phyloP scores from a whole-genome alignment of 1,140 invertebrate genomes.

The Physella acuta region DNA sequence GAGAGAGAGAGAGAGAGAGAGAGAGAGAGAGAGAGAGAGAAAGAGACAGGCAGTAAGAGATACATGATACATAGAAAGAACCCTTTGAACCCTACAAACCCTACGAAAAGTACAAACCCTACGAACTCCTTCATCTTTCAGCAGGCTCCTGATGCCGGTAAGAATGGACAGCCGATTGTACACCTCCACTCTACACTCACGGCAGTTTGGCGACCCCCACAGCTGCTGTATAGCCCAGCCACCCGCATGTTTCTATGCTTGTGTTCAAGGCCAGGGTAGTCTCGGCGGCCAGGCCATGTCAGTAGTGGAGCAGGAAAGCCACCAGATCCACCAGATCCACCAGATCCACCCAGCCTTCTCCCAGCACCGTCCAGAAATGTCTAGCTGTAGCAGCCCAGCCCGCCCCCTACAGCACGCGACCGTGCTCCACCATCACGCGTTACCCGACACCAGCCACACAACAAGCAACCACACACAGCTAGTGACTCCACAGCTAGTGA shows the following conservation, averaged over 20 bases:
- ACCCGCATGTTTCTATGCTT: slow-evolving; percentile 37
- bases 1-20: background rate
- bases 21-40: slow-evolving; percentile 9
- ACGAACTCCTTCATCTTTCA: too few species aligned
- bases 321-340: background rate
- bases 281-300: slow-evolving; percentile 53
- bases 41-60: background rate
- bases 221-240: too few species aligned
- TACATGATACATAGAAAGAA: background rate
- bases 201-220: too few species aligned
- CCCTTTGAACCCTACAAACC: background rate
- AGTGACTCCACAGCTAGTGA: background rate
- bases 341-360: slow-evolving; percentile 19
- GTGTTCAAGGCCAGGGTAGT: slow-evolving; percentile 25
- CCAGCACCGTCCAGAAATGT: slow-evolving; percentile 6
- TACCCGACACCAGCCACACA: slow-evolving; percentile 27
- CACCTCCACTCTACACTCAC: background rate
- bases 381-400: slow-evolving; percentile 25
- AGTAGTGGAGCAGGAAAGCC: slow-evolving; percentile 46
- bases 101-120: too few species aligned
- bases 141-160: background rate
- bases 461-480: slow-evolving; percentile 29
- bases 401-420: slow-evolving; percentile 28
- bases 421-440: slow-evolving; percentile 30
- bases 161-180: background rate